Percentiles rank a stretch among this genome's conserved stretches.
phyloP scores from a whole-genome alignment of 2,113 vertebrate genomes.

The Pomatorhinus ruficollis region DNA sequence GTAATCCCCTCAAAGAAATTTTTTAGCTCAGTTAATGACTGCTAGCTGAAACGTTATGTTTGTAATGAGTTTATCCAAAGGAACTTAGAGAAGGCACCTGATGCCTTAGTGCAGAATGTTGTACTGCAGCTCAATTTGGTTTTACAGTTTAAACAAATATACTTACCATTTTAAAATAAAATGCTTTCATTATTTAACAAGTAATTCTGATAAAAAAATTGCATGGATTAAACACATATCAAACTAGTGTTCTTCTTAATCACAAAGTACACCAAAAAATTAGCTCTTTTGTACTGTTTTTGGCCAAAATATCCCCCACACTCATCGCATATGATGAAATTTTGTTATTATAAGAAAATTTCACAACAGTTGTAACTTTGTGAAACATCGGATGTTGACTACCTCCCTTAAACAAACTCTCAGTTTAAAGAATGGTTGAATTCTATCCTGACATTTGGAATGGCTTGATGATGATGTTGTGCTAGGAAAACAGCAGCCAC shows the following conservation, averaged over 20 bases:
- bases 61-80: conserved; percentile 38
- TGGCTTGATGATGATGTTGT: neutral
- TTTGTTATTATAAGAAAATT: neutral
- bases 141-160: neutral
- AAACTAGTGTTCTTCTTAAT: neutral
- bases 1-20: conserved; percentile 49
- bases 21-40: conserved; percentile 13
- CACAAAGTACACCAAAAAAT: neutral
- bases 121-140: neutral
- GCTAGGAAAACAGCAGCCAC: neutral
- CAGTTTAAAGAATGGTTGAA: neutral
- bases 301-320: neutral
- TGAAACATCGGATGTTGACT: neutral
- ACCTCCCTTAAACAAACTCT: neutral
- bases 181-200: neutral
- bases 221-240: neutral
- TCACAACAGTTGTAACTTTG: neutral
- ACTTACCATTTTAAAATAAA: neutral
- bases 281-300: neutral
- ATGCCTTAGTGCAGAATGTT: neutral
- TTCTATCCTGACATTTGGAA: neutral
- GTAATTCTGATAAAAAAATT: neutral
- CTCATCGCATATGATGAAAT: neutral
- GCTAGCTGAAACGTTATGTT: neutral
- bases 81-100: neutral